phyloP scores from a whole-genome alignment of 1,140 invertebrate species.

The Eumeta japonica region DNA sequence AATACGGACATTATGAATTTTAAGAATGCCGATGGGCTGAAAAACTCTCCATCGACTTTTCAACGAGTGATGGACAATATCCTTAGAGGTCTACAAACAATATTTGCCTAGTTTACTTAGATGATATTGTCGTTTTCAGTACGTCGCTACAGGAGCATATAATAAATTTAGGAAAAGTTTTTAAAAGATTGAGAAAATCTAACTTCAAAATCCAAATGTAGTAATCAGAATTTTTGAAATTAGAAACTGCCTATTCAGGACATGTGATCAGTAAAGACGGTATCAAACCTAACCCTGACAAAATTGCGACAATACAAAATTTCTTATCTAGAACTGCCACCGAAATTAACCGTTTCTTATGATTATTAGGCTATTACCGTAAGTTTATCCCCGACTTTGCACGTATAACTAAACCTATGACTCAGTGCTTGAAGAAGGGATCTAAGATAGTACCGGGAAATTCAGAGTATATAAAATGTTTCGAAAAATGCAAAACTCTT shows the following conservation, averaged over 20 bases:
- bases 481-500: constrained; percentile 10
- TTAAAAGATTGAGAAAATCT: background rate
- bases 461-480: constrained; percentile 7
- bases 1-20: constrained; percentile 44
- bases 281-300: constrained; percentile 14
- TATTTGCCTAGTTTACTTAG: constrained; percentile 1
- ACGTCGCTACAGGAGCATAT: constrained; percentile 3
- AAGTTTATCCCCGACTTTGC: constrained; percentile 29
- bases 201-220: too few relatives aligned
- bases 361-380: too few relatives aligned
- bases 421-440: too few relatives aligned
- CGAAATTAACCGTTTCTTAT: constrained; percentile 28
- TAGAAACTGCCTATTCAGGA: constrained; percentile 15
- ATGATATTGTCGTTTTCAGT: constrained; percentile 4
- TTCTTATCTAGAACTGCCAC: constrained; percentile 5
- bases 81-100: background rate
- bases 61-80: constrained; percentile 17
- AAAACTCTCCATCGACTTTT: constrained; percentile 22
- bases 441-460: too few relatives aligned
- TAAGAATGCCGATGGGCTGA: constrained; percentile 50
- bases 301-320: constrained; percentile 7
- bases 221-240: too few relatives aligned
- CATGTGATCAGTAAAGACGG: constrained; percentile 13
- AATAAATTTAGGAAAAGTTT: too few relatives aligned
- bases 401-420: constrained; percentile 24